Conservation (phyloP, 2,888 invertebrate genomes). For the Leptinotarsa tumamoca region DNA sequence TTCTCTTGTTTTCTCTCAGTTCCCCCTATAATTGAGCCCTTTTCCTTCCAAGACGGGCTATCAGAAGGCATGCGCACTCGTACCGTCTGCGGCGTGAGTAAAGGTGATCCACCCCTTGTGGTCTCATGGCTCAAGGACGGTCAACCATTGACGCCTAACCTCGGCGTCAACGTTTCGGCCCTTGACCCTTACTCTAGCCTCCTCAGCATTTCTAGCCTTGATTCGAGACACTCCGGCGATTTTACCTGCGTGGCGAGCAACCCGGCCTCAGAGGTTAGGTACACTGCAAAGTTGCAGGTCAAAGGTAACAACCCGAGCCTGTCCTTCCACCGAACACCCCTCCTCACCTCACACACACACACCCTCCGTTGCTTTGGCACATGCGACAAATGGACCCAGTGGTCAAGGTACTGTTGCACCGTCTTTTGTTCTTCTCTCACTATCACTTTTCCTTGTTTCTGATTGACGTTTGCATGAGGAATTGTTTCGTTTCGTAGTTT, state of each 20-base stretch:
- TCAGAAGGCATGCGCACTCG: conserved; percentile 85
- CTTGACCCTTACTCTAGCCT: conserved; percentile 83
- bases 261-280: conserved; percentile 83
- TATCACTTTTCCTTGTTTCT: conserved; percentile 47
- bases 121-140: conserved; percentile 88
- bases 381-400: conserved; percentile 70
- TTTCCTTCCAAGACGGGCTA: conserved; percentile 85
- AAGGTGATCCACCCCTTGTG: conserved; percentile 83
- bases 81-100: conserved; percentile 83
- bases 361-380: conserved; percentile 72
- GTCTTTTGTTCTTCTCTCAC: conserved; percentile 65
- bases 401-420: conserved; percentile 78
- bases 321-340: conserved; percentile 53
- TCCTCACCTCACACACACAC: conserved; percentile 53
- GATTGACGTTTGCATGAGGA: conserved; percentile 45
- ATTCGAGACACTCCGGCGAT: conserved; percentile 81
- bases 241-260: conserved; percentile 84
- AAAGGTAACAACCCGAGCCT: conserved; percentile 77
- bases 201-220: conserved; percentile 81
- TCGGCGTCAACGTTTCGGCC: conserved; percentile 78
- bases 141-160: conserved; percentile 74
- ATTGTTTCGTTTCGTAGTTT: conserved; percentile 39
- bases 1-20: conserved; percentile 72
- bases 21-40: conserved; percentile 88
- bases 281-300: conserved; percentile 83